phyloP scores from a whole-genome alignment of 2,113 vertebrate genomes.

The Pelvicachromis taeniatus region DNA sequence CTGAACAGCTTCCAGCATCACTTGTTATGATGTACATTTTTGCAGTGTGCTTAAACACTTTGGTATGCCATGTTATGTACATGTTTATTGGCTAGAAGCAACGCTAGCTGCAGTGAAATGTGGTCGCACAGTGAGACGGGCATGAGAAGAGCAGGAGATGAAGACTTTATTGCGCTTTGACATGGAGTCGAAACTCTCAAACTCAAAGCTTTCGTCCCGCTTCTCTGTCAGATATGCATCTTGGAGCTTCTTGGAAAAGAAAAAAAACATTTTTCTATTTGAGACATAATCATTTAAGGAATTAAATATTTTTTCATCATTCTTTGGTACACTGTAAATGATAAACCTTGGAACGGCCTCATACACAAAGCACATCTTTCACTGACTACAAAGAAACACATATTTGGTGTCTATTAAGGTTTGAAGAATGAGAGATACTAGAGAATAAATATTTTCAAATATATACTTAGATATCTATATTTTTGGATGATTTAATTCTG shows the following conservation, averaged over 20 bases:
- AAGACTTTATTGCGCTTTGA: not conserved
- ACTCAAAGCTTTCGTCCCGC: conserved; percentile 20
- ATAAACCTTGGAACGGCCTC: conserved; percentile 51
- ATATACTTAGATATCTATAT: conserved; percentile 64
- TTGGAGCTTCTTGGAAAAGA: conserved; percentile 3
- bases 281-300: conserved; percentile 25
- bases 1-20: not conserved
- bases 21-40: conserved; percentile 39
- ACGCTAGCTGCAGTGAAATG: conserved; percentile 31
- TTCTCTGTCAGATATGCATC: conserved; percentile 34
- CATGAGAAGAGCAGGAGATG: conserved; percentile 2
- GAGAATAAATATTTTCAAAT: conserved; percentile 64
- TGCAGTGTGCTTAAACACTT: conserved; percentile 3
- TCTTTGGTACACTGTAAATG: conserved; percentile 66
- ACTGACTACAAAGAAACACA: conserved; percentile 41
- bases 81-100: conserved; percentile 10
- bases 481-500: conserved; percentile 59
- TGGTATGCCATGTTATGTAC: conserved; percentile 29
- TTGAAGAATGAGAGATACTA: conserved; percentile 53
- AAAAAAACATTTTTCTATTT: conserved; percentile 25
- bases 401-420: conserved; percentile 50
- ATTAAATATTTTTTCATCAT: conserved; percentile 49
- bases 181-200: not conserved
- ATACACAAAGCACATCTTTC: conserved; percentile 57
- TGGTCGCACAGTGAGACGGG: not conserved